These are phyloP conservation scores for Carcina quercana DNA, from an alignment of 2,888 invertebrate genomes.

Conservation along the genomic window DNA sequence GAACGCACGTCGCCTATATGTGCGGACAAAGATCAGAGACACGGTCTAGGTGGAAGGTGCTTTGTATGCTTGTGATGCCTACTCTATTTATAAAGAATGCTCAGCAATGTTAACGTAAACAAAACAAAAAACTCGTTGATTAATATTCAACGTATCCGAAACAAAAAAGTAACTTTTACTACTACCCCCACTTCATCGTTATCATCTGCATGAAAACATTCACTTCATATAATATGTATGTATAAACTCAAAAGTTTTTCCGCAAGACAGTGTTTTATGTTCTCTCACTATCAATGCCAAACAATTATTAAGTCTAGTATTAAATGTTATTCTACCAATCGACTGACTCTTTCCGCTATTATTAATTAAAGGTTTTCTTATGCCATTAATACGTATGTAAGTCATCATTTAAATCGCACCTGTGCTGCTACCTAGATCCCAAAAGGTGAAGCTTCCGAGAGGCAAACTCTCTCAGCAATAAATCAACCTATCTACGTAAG, in stretches of 20 bases:
- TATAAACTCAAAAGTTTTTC: too few relatives aligned
- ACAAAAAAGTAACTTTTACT: neutral
- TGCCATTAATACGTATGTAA: neutral
- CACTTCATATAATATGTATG: too few relatives aligned
- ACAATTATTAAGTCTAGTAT: too few relatives aligned
- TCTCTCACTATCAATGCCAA: too few relatives aligned
- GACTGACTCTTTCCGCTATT: neutral
- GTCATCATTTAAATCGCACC: neutral
- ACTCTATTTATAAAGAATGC: neutral
- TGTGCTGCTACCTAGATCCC: neutral
- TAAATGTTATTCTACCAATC: neutral
- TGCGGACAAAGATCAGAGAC: slow-evolving; percentile 32
- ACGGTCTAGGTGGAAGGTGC: too few relatives aligned
- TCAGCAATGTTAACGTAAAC: neutral
- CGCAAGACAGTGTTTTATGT: too few relatives aligned
- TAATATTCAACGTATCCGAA: neutral
- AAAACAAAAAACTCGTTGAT: neutral
- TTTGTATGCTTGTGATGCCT: neutral
- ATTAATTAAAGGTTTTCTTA: neutral
- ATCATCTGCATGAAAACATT: too few relatives aligned
- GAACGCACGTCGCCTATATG: slow-evolving; percentile 52
- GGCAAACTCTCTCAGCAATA: neutral
- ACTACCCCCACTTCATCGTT: neutral
- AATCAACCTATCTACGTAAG: neutral
- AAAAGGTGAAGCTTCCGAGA: neutral